These are phyloP conservation scores for Chiloscyllium plagiosum DNA, from an alignment of 2,113 vertebrate species.

Conservation along the genomic window DNA sequence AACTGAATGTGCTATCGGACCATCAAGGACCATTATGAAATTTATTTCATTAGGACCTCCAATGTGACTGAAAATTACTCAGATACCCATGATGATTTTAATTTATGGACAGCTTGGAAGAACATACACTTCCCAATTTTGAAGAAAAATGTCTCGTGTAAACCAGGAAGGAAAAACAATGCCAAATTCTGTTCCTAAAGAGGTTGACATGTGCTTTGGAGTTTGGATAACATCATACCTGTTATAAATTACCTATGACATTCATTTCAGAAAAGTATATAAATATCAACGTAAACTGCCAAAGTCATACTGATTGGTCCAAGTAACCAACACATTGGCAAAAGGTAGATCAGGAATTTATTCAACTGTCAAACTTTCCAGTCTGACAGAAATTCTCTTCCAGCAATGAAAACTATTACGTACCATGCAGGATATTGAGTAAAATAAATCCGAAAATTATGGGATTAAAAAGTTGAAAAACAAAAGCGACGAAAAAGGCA, in stretches of 20 bases:
- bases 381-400: neutral
- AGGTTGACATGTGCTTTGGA: neutral
- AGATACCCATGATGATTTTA: neutral
- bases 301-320: neutral
- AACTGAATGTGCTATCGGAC: neutral
- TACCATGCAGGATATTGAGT: neutral
- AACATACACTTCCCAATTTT: neutral
- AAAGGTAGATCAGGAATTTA: neutral
- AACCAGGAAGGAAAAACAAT: neutral
- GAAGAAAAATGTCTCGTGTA: neutral
- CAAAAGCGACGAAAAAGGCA: neutral
- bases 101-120: neutral
- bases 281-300: neutral
- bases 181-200: neutral
- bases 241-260: no score
- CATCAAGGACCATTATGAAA: neutral
- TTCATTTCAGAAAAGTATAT: no score
- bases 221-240: no score
- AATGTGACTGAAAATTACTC: neutral
- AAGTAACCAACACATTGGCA: neutral
- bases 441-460: neutral
- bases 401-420: neutral
- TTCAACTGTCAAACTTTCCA: neutral
- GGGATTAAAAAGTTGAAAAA: neutral
- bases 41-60: neutral